Base-by-base conservation (phyloP, 53 echinoderm and acorn worm species). In the Actinopyga echinites region DNA sequence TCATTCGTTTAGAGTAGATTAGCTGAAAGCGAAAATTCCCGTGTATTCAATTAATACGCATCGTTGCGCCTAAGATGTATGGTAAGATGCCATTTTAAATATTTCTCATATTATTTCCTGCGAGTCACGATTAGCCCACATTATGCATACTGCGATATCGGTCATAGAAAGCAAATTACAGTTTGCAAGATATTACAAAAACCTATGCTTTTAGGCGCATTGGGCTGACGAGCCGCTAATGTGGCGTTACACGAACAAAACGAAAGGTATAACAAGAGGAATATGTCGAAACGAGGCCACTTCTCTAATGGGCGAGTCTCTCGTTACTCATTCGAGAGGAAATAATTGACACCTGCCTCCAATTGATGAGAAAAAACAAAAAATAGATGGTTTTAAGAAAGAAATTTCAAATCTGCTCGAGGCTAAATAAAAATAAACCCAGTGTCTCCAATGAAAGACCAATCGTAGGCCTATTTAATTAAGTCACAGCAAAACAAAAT, bases 401-500 rank as follows among this genome's bases (percentile, higher is more conserved):
- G 40, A 71, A 71, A 71, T 71, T 71, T 71, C 71, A 71, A 71
- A 44, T 71, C 34, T 17, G 71, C 71, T 22, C 15, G 40, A 71
- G 71, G 71, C 71, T 71, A 71, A 29, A 66, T 42, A 71, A 63
- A 44, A 37, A 38, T 71, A 71, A 38, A 71, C 40, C 15, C 24
- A 71, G 26, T 71, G 22, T 38, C 23, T 25, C 40, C 34, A 33
- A 68, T 20, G 68, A 30, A 19, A 15, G 22, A 38, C 37, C 40
- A 71, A 62, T 62, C 8, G 62, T 69, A 69, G 69, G n/a, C 69
- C 69, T 69, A 69, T 69, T 69, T 69, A 69, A 69, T 69, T 69
- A 69, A 38, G 69, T 69, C 69, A 69, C 69, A 32, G 33, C 33
- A 17, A 66, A 66, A 66, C 21, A 66, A 29, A 34, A 21, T 32